Base-by-base conservation (phyloP, 1,140 invertebrate genomes). In the Gonatopus flavifemur region DNA sequence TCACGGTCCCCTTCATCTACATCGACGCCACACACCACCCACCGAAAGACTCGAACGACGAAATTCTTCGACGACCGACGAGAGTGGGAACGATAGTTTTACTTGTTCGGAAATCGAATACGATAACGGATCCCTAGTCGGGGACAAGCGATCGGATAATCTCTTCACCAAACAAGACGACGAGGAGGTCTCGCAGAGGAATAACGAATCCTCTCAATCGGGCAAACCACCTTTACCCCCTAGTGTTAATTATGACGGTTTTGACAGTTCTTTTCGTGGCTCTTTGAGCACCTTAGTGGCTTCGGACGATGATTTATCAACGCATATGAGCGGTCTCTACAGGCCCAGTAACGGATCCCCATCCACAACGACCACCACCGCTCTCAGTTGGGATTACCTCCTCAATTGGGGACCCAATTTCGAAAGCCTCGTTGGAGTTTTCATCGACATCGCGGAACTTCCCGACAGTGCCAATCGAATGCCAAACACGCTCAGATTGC, bases 71-170 rank as follows among this genome's bases (percentile, higher is more conserved):
- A 93, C 91, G 1, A 94, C 93, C 5, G 93, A 96, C 66, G 94
- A 96, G 70, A 94, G 91, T 69, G 93, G 92, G 3, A 96, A 97
- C 76, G 95, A 98, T 67, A 96, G 94, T 52, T 98, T 98, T 78
- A 98, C 94, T 0, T 98, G 94, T 76, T 98, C 94, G 1, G 94
- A 98, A 80, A 97, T 97, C 68, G 95, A 98, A 72, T 96, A 96
- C 70, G 94, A 98, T 63, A 91, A 93, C 64, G 88, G 89, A 52
- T 91, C 89, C 55, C 77, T 92, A 16, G 87, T 83, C 13, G 88
- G 87, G 7, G 88, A 94, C 66, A 92, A 93, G 58, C 72, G 81
- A 41, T 78, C 81, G 42, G 83, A 82, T 52, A 81, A 84, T 57
- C 82, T 85, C 37, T 90, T 90, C 69, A 84, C 84, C 5, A 91